These are phyloP conservation scores for Sanderia malayensis DNA, from an alignment of 30 jellyfish, hydroid and myxozoan species.

Conservation along the genomic window DNA sequence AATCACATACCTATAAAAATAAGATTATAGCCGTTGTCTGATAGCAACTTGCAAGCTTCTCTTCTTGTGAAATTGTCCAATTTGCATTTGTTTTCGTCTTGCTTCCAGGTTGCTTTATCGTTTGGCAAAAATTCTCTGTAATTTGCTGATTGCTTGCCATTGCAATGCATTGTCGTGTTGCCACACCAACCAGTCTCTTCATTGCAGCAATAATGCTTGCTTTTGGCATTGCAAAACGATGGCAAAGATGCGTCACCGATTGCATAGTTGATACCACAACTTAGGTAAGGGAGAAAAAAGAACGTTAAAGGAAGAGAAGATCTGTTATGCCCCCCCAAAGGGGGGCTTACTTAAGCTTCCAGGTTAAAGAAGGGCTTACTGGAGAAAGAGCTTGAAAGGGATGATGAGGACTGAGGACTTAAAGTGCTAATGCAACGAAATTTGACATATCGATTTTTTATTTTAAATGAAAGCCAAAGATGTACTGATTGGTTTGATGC, in stretches of 20 bases:
- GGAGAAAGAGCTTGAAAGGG: no score
- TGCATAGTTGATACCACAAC: constrained; percentile 65
- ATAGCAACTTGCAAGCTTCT: constrained; percentile 46
- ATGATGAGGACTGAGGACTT: no score
- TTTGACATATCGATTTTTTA: no score
- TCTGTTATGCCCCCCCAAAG: no score
- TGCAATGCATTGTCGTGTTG: constrained; percentile 50
- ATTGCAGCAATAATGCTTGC: constrained; percentile 41
- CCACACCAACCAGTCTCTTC: constrained; percentile 80
- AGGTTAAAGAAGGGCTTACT: no score
- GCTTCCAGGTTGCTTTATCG: constrained; percentile 52
- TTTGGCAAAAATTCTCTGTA: constrained; percentile 28
- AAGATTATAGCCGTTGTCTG: constrained; percentile 21
- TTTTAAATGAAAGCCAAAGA: no score
- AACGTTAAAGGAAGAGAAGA: no score
- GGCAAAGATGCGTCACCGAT: constrained; percentile 44
- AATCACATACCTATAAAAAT: constrained; percentile 63
- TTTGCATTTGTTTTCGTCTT: constrained; percentile 19
- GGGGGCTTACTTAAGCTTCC: no score
- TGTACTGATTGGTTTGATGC: no score
- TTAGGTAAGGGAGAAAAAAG: no score
- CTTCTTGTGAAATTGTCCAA: constrained; percentile 8
- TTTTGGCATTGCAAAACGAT: constrained; percentile 38
- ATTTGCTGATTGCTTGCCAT: constrained; percentile 19
- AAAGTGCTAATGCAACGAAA: no score